Conservation (phyloP, 2,888 invertebrate species). For the Drosophila mercatorum region DNA sequence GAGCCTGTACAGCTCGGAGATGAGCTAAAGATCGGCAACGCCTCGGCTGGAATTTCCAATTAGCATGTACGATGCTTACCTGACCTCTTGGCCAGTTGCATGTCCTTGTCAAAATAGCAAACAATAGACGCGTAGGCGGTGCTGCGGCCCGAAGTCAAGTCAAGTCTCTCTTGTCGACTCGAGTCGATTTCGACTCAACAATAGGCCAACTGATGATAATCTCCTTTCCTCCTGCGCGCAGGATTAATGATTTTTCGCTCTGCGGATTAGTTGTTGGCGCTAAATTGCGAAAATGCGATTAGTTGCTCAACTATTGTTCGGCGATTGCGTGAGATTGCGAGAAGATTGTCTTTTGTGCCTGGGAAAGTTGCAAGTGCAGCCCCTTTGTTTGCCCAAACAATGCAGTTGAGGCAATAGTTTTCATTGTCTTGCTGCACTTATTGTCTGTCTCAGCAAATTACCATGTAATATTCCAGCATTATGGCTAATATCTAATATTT, state of each 20-base stretch:
- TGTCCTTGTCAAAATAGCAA: conserved; percentile 82
- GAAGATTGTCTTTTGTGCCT: conserved; percentile 38
- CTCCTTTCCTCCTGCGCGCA: conserved; percentile 36
- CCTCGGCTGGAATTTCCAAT: conserved; percentile 65
- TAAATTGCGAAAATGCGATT: conserved; percentile 80
- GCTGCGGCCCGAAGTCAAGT: conserved; percentile 61
- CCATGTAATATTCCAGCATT: conserved; percentile 73
- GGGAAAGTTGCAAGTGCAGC: conserved; percentile 34
- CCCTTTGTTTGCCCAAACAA: conserved; percentile 32
- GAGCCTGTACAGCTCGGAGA: conserved; percentile 27
- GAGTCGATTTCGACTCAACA: conserved; percentile 52
- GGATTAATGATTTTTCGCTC: conserved; percentile 73
- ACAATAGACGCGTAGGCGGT: conserved; percentile 74
- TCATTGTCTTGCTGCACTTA: conserved; percentile 15
- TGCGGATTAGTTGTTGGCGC: conserved; percentile 80
- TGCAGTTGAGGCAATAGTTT: not conserved
- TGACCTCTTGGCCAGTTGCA: conserved; percentile 43
- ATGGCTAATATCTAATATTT: conserved; percentile 23
- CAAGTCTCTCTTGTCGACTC: conserved; percentile 9
- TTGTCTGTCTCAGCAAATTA: conserved; percentile 54
- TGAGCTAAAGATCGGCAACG: conserved; percentile 80
- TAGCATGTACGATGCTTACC: conserved; percentile 62
- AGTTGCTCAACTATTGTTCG: conserved; percentile 39
- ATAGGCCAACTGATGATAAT: conserved; percentile 77
- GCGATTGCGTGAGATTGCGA: conserved; percentile 58